These are phyloP conservation scores for Azemiops feae DNA, from an alignment of 2,113 vertebrate species.

Conservation along the genomic window DNA sequence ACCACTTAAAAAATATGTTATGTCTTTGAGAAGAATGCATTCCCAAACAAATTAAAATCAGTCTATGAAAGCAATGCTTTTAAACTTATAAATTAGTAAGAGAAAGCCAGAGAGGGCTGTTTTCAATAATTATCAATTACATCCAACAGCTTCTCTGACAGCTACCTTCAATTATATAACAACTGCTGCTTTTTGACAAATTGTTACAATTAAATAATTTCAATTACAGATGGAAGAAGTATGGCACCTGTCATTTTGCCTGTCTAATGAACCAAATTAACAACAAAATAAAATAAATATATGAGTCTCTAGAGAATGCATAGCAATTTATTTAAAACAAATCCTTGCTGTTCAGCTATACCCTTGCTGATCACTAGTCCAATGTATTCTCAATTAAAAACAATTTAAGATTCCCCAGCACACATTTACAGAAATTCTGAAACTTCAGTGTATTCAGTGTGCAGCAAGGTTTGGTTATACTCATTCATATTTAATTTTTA, in stretches of 20 bases:
- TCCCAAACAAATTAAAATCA: neutral
- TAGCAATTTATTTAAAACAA: constrained; percentile 48
- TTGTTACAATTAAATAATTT: constrained; percentile 35
- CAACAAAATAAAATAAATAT: constrained; percentile 19
- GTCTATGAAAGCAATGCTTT: neutral
- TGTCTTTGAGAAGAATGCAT: neutral
- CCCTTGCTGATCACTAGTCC: constrained; percentile 35
- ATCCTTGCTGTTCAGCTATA: constrained; percentile 41
- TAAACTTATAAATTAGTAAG: neutral
- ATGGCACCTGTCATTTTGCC: constrained; percentile 21
- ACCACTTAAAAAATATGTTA: neutral
- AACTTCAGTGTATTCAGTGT: constrained; percentile 36
- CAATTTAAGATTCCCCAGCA: constrained; percentile 63
- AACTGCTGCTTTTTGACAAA: constrained; percentile 30
- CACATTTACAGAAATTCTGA: constrained; percentile 42
- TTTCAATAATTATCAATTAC: constrained; percentile 32
- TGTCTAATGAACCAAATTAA: constrained; percentile 32
- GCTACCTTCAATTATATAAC: constrained; percentile 7
- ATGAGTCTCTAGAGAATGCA: constrained; percentile 44
- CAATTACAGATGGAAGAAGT: constrained; percentile 16
- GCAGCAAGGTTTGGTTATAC: constrained; percentile 50
- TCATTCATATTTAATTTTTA: constrained; percentile 67
- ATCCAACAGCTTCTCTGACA: constrained; percentile 31
- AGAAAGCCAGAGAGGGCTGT: neutral
- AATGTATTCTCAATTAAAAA: constrained; percentile 61